Base-by-base conservation (phyloP, 2,797 vertebrate species). In the Mormyrops boulengeri region DNA sequence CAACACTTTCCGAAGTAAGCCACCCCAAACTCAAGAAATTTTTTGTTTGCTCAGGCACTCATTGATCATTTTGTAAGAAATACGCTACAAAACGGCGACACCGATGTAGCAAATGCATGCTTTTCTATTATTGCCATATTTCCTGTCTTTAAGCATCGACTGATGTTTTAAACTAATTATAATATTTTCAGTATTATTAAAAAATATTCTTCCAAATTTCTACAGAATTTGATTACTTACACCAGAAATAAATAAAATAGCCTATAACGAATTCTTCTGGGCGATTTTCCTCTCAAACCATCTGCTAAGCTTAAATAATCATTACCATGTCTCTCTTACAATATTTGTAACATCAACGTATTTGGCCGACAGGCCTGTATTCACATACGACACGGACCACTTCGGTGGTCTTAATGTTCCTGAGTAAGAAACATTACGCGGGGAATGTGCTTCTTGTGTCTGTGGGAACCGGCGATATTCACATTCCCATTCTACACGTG, bases 401-500 rank as follows among this genome's bases (percentile, higher is more conserved):
- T 73, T 87, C 53, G 89, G 85, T 87, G 89, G 50, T 88, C 69
- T 87, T 73, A 38, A 77, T 77, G 34, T 77, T 19, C 34, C 41
- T 77, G 69, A 77, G 34, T 77, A 38, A 77, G 41, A 86, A 60
- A 41, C 52, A 52, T 55, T 77, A 14, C 22, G 73, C 49, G 11
- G 44, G 11, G 26, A 87, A 38, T 34, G 4, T 88, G 9, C 44
- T 77, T 26, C 73, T 57, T 60, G 30, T 22, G 62, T 85, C 89
- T 91, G 88, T 93, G 91, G 91, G 91, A 91, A 92, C 82, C 53
- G 53, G 50, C 30, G 19, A 52, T 57, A 89, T 85, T 89, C 84
- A 87, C 84, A 26, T 34, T 69, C 52, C 88, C 41, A 47, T 19
- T 30, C 53, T 73, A 62, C 91, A 92, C 91, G 89, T 92, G 92